These are phyloP conservation scores for Phylloscopus trochiloides DNA, from an alignment of 2,113 vertebrate species.

Conservation along the genomic window DNA sequence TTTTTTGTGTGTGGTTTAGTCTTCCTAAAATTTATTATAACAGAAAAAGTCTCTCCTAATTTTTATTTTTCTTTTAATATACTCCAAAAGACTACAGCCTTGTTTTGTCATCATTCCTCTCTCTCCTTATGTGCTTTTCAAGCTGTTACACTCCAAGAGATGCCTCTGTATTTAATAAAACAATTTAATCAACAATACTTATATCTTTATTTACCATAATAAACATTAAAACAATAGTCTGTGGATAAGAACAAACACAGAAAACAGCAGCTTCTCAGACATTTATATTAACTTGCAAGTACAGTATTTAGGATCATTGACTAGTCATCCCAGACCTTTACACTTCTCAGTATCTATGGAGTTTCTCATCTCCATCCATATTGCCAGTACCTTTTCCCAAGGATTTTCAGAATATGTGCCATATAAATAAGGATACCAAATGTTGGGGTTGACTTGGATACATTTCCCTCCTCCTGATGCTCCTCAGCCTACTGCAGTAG, in stretches of 20 bases:
- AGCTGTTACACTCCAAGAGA: neutral
- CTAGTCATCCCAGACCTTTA: neutral
- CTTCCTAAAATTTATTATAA: neutral
- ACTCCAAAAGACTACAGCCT: neutral
- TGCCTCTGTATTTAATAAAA: neutral
- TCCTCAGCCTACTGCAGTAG: neutral
- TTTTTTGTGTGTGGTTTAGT: neutral
- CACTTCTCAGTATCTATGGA: neutral
- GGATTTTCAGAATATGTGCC: neutral
- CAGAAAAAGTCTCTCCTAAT: neutral
- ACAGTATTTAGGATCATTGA: neutral
- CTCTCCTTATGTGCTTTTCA: neutral
- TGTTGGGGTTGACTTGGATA: neutral
- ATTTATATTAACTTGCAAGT: neutral
- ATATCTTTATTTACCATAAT: slow-evolving; percentile 11
- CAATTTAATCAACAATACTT: neutral
- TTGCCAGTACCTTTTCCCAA: neutral
- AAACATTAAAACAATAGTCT: neutral
- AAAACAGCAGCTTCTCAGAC: neutral
- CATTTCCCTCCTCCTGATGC: neutral
- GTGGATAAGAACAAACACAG: neutral
- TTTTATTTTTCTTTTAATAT: neutral
- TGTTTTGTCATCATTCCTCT: neutral
- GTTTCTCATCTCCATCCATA: neutral
- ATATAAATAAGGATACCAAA: neutral